Base-by-base conservation (phyloP, 2,888 invertebrate species). In the Mantis religiosa region DNA sequence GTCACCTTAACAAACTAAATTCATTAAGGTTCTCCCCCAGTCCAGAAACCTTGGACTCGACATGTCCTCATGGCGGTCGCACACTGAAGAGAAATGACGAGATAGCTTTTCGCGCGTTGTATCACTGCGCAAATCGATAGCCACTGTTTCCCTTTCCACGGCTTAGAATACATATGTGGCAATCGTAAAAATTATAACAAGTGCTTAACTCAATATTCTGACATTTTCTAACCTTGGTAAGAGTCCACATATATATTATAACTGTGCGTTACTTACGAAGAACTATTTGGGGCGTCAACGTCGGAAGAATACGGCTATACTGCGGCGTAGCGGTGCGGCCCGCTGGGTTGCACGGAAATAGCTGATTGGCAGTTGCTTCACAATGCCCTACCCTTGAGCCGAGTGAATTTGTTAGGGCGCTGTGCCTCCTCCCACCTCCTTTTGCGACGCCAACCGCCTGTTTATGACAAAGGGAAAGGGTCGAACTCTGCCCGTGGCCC, bases 261-360 rank as follows among this genome's bases (percentile, higher is more conserved):
- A 20, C 4, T 25, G 4, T 71, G 20, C 4, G 20, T 71, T 71
- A 15, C 20, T 83, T 83, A 14, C 30, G 0, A 28, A 82, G 90
- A 28, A 90, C 90, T 90, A 90, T 90, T 90, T 90, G 90, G 90
- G 90, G 90, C 90, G 90, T 89, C 71, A 86, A 90, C 90, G 88
- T 83, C 90, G 90, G 89, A 90, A 47, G 83, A 28, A 34, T 34
- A 89, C 85, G 47, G n/a, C 82, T 28, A 89, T 88, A 88, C 41
- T 88, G 89, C 85, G 89, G 90, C 85, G 34, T 27, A 27, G 85
- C 84, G 87, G 90, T 83, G 88, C 89, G 90, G 88, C 89, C 90
- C 83, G 89, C 90, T 88, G 87, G 89, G 83, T 89, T 86, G 85
- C 89, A 89, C 90, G 88, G 90, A 89, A 89, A 89, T 89, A 90